These are phyloP conservation scores for Odocoileus virginianus DNA, from an alignment of 2,113 vertebrate genomes.

Conservation along the genomic window DNA sequence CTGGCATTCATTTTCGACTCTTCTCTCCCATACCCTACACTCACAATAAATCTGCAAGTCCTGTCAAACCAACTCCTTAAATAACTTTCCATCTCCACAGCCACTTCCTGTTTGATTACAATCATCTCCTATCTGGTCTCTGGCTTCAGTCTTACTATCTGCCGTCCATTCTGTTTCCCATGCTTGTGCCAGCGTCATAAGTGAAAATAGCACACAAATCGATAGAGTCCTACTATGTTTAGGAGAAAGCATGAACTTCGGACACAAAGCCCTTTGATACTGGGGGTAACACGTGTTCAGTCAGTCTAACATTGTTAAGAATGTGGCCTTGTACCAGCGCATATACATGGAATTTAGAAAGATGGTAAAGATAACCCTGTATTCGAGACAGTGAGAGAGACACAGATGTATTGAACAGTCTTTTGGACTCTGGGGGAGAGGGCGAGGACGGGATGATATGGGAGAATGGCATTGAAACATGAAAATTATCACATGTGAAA, in stretches of 20 bases:
- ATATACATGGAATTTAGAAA: too few relatives aligned
- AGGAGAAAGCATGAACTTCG: neutral
- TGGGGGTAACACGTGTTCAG: fast-evolving
- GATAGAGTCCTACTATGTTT: neutral
- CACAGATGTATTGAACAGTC: too few relatives aligned
- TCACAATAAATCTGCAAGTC: neutral
- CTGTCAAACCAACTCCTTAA: neutral
- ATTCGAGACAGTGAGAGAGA: too few relatives aligned
- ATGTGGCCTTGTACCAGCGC: neutral
- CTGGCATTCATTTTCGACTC: neutral
- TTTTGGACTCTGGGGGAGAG: too few relatives aligned
- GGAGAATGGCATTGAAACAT: too few relatives aligned
- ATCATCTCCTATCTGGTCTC: neutral
- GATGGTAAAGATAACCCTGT: too few relatives aligned
- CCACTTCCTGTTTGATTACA: neutral
- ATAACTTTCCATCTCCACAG: neutral
- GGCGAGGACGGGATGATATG: too few relatives aligned
- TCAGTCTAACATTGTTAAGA: neutral
- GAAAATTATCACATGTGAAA: too few relatives aligned
- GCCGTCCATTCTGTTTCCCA: neutral
- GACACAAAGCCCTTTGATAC: neutral
- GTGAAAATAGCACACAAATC: neutral
- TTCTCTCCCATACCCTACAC: neutral
- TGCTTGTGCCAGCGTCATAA: neutral
- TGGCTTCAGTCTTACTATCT: neutral